Percentiles rank a stretch among this genome's conserved stretches.
Conservation (phyloP, 2,797 vertebrate genomes). For the Phoxinus dragarum region DNA sequence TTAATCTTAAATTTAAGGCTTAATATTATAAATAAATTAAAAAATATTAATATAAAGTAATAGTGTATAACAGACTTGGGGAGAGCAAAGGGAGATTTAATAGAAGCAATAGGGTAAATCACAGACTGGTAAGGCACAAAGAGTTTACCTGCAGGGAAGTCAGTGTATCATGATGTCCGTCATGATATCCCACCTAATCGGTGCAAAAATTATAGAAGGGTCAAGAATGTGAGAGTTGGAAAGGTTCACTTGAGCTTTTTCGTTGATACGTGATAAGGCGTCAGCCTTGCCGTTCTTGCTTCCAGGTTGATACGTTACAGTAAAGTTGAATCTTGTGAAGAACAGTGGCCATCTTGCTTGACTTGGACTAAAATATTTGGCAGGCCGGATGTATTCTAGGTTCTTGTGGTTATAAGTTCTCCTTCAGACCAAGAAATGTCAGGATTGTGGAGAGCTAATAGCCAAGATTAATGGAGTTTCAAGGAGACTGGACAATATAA, state of each 20-base stretch:
- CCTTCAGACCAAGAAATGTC: background rate
- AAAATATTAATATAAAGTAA: too few relatives aligned
- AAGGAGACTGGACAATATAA: background rate
- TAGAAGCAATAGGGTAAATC: background rate
- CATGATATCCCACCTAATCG: background rate
- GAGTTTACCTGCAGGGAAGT: background rate
- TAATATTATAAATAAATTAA: background rate
- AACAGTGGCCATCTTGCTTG: background rate
- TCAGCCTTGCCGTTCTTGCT: too few relatives aligned
- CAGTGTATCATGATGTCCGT: background rate
- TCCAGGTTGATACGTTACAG: background rate
- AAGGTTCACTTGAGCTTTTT: background rate
- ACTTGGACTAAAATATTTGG: background rate
- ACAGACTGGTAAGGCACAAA: background rate
- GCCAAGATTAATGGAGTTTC: background rate
- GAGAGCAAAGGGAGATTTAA: background rate
- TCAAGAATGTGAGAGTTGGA: background rate
- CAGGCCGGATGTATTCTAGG: background rate
- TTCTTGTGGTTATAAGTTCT: background rate
- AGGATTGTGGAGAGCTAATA: background rate
- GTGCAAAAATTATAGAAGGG: background rate
- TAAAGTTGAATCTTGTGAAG: background rate
- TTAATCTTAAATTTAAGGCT: background rate
- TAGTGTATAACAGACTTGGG: background rate
- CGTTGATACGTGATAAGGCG: fast-evolving